These are phyloP conservation scores for Varanus komodoensis DNA, from an alignment of 2,113 vertebrate genomes.

Conservation along the genomic window DNA sequence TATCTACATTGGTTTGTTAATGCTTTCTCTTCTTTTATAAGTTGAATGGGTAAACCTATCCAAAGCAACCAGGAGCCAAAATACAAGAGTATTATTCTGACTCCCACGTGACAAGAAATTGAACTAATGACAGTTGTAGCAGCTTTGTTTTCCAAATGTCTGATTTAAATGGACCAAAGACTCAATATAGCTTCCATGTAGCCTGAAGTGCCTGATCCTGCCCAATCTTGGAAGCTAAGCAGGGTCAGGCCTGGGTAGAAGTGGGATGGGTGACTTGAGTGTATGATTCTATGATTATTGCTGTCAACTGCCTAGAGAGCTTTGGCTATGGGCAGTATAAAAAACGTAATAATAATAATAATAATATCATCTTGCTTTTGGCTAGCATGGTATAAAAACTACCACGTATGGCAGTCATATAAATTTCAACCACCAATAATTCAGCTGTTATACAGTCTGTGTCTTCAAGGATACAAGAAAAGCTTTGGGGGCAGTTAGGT, in stretches of 20 bases:
- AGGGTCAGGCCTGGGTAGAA: too few relatives aligned
- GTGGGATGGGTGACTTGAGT: too few relatives aligned
- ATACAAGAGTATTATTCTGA: not conserved
- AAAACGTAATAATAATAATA: too few relatives aligned
- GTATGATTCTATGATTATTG: too few relatives aligned
- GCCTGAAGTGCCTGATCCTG: too few relatives aligned
- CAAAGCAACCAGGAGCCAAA: not conserved
- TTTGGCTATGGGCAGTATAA: too few relatives aligned
- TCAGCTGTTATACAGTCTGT: not conserved
- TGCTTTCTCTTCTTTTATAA: not conserved
- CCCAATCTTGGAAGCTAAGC: too few relatives aligned
- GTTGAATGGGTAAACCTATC: not conserved
- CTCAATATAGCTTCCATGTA: too few relatives aligned
- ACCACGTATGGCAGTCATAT: too few relatives aligned
- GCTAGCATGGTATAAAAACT: not conserved
- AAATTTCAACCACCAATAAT: not conserved
- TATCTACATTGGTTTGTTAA: not conserved
- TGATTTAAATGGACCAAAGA: constrained; percentile 30
- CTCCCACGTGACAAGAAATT: fast-evolving
- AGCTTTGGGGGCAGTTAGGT: too few relatives aligned
- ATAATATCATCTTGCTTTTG: constrained; percentile 24
- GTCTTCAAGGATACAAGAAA: not conserved
- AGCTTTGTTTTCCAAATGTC: constrained; percentile 24
- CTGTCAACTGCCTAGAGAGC: too few relatives aligned
- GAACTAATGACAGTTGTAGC: not conserved